These are phyloP conservation scores for Hoplostethus mediterraneus DNA, from an alignment of 2,797 vertebrate genomes.

Conservation along the genomic window DNA sequence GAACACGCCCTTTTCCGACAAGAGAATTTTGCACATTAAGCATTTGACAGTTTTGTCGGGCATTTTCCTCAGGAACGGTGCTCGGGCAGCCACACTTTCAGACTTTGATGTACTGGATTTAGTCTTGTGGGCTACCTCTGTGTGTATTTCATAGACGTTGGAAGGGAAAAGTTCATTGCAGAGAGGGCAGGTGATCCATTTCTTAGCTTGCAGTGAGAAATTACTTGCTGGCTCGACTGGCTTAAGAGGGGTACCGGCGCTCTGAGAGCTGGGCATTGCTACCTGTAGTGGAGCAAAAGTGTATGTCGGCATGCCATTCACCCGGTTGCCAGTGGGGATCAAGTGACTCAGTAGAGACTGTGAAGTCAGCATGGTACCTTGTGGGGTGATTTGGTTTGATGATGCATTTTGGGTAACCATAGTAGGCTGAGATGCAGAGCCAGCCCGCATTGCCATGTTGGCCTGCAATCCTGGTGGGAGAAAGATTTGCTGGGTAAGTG, in stretches of 20 bases:
- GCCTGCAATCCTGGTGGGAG: conserved; percentile 81
- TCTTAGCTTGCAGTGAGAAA: conserved; percentile 87
- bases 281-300: conserved; percentile 92
- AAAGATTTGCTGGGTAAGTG: conserved; percentile 77
- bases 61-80: conserved; percentile 93
- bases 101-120: conserved; percentile 76
- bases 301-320: conserved; percentile 96
- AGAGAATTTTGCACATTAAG: conserved; percentile 89
- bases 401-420: conserved; percentile 78
- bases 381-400: conserved; percentile 84
- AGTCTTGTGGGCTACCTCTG: conserved; percentile 91
- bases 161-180: conserved; percentile 97
- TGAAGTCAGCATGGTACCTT: conserved; percentile 88
- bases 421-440: conserved; percentile 82
- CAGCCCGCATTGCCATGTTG: conserved; percentile 72
- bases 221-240: conserved; percentile 73
- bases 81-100: conserved; percentile 90
- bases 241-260: conserved; percentile 80
- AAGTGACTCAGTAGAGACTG: conserved; percentile 93
- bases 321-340: conserved; percentile 94
- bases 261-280: conserved; percentile 84
- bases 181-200: conserved; percentile 96
- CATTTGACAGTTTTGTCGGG: conserved; percentile 93
- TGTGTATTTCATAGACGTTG: conserved; percentile 94
- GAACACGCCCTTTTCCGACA: conserved; percentile 91